These are phyloP conservation scores for Tinea pellionella DNA, from an alignment of 2,888 invertebrate species.

Conservation along the genomic window DNA sequence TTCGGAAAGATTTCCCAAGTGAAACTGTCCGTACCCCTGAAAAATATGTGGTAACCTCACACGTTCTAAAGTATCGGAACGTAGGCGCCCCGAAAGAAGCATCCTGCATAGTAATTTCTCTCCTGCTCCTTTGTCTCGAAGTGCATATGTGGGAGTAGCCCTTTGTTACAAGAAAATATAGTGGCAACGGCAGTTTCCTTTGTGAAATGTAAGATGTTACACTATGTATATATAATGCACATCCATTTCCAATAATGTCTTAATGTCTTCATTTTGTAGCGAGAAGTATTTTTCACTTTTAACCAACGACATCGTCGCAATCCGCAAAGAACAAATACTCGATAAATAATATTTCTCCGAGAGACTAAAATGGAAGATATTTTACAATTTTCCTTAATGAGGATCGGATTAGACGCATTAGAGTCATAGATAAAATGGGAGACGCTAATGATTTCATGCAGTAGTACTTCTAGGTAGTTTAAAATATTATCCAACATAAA, in stretches of 20 bases:
- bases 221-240: background rate
- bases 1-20: slow-evolving; percentile 8
- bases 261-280: background rate
- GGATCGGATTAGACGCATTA: background rate
- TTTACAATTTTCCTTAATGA: background rate
- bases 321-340: background rate
- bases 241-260: slow-evolving; percentile 3
- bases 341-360: background rate
- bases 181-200: slow-evolving; percentile 12
- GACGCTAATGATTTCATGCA: too few relatives aligned
- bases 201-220: slow-evolving; percentile 1
- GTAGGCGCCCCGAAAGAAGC: slow-evolving; percentile 13
- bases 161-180: slow-evolving; percentile 13
- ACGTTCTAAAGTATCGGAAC: slow-evolving; percentile 4
- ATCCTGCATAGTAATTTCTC: slow-evolving; percentile 14
- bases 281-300: background rate
- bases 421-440: too few relatives aligned
- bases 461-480: too few relatives aligned
- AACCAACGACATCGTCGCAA: background rate
- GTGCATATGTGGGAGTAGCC: slow-evolving; percentile 10
- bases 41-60: slow-evolving; percentile 9
- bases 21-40: background rate
- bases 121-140: slow-evolving; percentile 9
- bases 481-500: too few relatives aligned
- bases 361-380: background rate